These are phyloP conservation scores for Troides helena DNA, from an alignment of 2,888 invertebrate species.

Conservation along the genomic window DNA sequence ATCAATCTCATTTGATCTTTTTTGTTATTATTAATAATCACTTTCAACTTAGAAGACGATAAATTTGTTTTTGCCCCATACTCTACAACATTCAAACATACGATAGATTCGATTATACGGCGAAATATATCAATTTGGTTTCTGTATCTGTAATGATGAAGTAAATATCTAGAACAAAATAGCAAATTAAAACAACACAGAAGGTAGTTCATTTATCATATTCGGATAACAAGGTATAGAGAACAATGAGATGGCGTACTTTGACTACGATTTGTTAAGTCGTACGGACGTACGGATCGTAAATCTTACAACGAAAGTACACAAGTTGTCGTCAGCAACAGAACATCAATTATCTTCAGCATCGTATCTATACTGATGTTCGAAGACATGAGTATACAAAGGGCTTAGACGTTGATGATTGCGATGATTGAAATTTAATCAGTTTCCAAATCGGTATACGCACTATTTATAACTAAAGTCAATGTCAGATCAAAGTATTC, in stretches of 20 bases:
- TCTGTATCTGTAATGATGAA: background rate
- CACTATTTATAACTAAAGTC: background rate
- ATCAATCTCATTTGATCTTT: background rate
- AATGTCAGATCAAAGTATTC: background rate
- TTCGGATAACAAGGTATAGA: conserved; percentile 41
- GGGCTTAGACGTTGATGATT: conserved; percentile 4
- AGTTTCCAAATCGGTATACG: conserved; percentile 2
- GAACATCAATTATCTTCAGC: conserved; percentile 26
- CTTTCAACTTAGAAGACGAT: too few relatives aligned
- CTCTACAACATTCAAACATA: too few relatives aligned
- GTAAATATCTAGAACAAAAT: conserved; percentile 11
- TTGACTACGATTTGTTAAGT: conserved; percentile 29
- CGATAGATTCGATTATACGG: too few relatives aligned
- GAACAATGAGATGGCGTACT: conserved; percentile 42
- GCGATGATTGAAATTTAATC: conserved; percentile 12
- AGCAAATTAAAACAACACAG: conserved; percentile 36
- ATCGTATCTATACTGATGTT: conserved; percentile 15
- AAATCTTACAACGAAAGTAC: conserved; percentile 24
- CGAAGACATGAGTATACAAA: conserved; percentile 18
- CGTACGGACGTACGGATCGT: conserved; percentile 32
- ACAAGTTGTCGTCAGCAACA: conserved; percentile 21
- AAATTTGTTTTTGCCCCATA: too few relatives aligned
- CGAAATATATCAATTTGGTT: background rate
- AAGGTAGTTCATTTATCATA: conserved; percentile 47
- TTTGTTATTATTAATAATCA: background rate